Evolutionary conservation across 2,113 vertebrate species (phyloP).

Genomic region (Hylia prasina): DNA sequence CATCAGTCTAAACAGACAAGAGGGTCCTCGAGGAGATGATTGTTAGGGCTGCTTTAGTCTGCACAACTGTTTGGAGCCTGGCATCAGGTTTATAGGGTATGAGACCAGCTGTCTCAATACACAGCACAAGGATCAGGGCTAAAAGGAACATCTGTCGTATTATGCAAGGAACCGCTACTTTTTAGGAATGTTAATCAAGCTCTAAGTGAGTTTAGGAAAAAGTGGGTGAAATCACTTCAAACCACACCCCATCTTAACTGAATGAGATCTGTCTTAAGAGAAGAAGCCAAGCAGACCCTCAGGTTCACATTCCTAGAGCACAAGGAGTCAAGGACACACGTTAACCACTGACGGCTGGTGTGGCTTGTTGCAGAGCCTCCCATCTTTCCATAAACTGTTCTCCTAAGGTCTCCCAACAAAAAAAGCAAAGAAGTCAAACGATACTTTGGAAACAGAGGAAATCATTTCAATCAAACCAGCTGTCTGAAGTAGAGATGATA

Average conservation of each 20-base stretch:
- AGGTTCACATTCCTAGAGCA: neutral
- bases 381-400: neutral
- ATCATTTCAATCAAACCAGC: neutral
- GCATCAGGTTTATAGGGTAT: neutral
- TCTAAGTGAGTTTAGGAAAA: neutral
- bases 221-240: neutral
- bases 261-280: neutral
- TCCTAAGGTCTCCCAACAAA: neutral
- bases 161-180: neutral
- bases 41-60: neutral
- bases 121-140: neutral
- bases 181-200: constrained; percentile 9
- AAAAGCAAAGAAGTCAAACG: neutral
- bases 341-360: neutral
- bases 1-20: neutral
- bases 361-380: neutral
- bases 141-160: neutral
- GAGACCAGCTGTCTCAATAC: neutral
- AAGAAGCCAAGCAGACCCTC: neutral
- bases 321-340: neutral
- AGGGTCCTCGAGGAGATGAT: neutral
- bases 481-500: neutral
- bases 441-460: neutral
- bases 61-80: neutral
- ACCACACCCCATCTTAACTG: neutral